Conservation (phyloP, 35 echinoderm and acorn worm species). For the Ophiothrix spiculata region DNA sequence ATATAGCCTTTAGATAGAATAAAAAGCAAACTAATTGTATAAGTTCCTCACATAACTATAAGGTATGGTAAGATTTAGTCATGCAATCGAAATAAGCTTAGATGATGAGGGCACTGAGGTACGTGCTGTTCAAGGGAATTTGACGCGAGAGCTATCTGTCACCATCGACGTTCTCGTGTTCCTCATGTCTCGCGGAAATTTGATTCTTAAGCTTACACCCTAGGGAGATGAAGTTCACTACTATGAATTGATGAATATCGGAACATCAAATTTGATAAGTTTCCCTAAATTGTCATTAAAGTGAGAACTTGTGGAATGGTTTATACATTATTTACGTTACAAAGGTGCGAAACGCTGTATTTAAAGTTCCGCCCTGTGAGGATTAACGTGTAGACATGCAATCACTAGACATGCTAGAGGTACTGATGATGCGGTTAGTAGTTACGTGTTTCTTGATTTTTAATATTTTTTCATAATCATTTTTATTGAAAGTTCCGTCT, state of each 20-base stretch:
- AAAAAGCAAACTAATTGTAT: no score
- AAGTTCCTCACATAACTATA: no score
- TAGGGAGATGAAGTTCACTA: neutral
- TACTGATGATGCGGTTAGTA: no score
- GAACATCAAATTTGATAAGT: slow-evolving; percentile 4
- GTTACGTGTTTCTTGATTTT: no score
- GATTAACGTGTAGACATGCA: neutral
- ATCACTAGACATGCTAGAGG: neutral
- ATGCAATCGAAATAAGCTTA: no score
- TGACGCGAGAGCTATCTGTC: neutral
- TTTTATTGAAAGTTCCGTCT: no score
- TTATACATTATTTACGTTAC: slow-evolving; percentile 6
- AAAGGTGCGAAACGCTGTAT: neutral
- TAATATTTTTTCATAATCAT: no score
- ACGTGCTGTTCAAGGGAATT: neutral
- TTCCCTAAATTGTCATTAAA: slow-evolving; percentile 13
- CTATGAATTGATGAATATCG: slow-evolving; percentile 10
- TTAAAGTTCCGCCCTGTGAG: slow-evolving; percentile 1
- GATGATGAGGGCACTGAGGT: no score
- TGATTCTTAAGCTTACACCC: neutral
- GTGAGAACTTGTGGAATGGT: slow-evolving; percentile 11
- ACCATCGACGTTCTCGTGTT: neutral
- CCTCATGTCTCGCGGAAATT: neutral
- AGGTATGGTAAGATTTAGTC: no score
- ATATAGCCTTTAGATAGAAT: no score